A percentile compares a stretch with the other conserved stretches of the same genome.
These are phyloP conservation scores for Lepidocyrtinus sp. DNA, from an alignment of 2,888 invertebrate genomes.

Conservation along the genomic window DNA sequence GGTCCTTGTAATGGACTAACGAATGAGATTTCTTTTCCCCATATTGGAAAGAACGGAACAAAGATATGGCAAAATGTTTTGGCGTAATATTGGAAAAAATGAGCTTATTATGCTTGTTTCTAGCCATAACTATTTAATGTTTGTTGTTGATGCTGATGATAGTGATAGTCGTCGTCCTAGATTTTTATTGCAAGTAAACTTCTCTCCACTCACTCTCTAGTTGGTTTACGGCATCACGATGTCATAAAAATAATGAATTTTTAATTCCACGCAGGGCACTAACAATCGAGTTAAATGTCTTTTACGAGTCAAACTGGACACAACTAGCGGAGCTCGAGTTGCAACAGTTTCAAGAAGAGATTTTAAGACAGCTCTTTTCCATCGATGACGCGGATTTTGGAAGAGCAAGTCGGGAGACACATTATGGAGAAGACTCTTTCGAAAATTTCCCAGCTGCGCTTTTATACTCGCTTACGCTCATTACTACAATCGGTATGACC, in stretches of 20 bases:
- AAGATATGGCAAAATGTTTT: too few relatives aligned
- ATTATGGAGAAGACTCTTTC: constrained; percentile 68
- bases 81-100: background rate
- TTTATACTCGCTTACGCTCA: constrained; percentile 92
- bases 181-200: constrained; percentile 12
- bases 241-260: constrained; percentile 50
- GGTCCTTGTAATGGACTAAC: background rate
- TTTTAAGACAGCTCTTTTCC: constrained; percentile 71
- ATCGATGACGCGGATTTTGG: constrained; percentile 70
- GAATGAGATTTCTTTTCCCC: background rate
- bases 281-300: constrained; percentile 82
- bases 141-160: too few relatives aligned
- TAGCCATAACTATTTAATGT: background rate
- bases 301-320: constrained; percentile 94
- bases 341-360: constrained; percentile 82
- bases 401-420: constrained; percentile 73
- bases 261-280: constrained; percentile 64
- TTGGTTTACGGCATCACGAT: background rate
- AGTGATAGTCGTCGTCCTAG: background rate
- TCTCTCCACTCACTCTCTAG: background rate
- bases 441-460: constrained; percentile 92
- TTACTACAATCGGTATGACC: constrained; percentile 91
- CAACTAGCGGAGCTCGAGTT: constrained; percentile 89
- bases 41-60: too few relatives aligned
- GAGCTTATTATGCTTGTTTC: background rate